Evolutionary conservation across 2,113 vertebrate species (phyloP).

Genomic region (Suncus etruscus): DNA sequence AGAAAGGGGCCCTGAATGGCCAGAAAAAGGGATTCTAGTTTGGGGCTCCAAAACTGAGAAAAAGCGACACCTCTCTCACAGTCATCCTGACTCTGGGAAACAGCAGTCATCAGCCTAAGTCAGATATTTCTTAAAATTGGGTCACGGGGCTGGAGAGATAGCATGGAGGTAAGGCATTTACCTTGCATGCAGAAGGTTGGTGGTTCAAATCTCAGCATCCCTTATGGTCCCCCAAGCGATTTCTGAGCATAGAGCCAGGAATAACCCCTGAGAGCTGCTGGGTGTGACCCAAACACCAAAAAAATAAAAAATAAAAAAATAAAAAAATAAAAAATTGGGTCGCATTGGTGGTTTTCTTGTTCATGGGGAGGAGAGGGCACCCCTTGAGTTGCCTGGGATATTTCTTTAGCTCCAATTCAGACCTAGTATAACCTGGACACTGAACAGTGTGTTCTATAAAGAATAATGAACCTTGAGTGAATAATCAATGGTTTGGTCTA

Average conservation of each 20-base stretch:
- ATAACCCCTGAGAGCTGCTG: too few relatives aligned
- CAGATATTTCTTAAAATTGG: too few relatives aligned
- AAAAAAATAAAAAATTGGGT: too few relatives aligned
- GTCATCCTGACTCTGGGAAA: background rate
- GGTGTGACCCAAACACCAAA: too few relatives aligned
- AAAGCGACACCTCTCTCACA: background rate
- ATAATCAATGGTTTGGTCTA: background rate
- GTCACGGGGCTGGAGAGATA: too few relatives aligned
- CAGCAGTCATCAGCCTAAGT: background rate
- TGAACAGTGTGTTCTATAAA: background rate
- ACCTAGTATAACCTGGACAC: background rate
- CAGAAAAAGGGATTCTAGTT: background rate
- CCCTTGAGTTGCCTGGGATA: background rate
- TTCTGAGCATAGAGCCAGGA: too few relatives aligned
- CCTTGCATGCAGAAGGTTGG: too few relatives aligned
- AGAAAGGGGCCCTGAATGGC: background rate
- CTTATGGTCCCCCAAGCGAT: too few relatives aligned
- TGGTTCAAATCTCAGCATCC: too few relatives aligned
- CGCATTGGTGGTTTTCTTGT: background rate
- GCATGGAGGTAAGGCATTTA: too few relatives aligned
- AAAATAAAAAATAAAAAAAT: too few relatives aligned
- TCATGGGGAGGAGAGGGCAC: too few relatives aligned
- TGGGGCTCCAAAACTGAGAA: background rate
- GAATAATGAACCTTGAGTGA: background rate
- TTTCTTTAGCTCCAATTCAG: background rate